Conservation (phyloP, 2,113 vertebrate genomes). For the Seriola rivoliana region DNA sequence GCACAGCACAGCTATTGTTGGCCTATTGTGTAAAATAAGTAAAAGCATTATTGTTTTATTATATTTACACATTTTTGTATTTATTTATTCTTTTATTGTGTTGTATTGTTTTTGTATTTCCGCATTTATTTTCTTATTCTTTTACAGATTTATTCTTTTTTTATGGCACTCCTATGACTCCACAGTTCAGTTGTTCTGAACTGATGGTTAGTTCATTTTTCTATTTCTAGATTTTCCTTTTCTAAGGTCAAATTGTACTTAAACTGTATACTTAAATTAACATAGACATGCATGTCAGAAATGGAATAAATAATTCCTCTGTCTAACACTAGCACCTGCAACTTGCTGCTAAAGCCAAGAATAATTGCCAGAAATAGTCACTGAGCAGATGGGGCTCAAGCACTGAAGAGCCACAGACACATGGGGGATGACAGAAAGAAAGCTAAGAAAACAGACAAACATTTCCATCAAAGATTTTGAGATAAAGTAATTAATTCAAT, state of each 20-base stretch:
- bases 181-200: too few species aligned
- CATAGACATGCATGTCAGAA: background rate
- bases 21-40: too few species aligned
- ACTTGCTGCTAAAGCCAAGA: background rate
- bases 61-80: too few species aligned
- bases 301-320: background rate
- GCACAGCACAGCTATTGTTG: too few species aligned
- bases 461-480: background rate
- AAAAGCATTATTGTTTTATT: too few species aligned
- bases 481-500: background rate
- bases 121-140: too few species aligned
- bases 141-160: too few species aligned
- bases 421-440: background rate
- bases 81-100: too few species aligned
- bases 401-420: fast-evolving
- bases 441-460: too few species aligned
- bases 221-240: background rate
- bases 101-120: too few species aligned
- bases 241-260: background rate
- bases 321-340: background rate
- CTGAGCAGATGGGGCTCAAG: background rate
- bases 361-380: constrained; percentile 21
- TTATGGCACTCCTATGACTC: too few species aligned
- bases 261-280: background rate
- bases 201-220: too few species aligned